These are phyloP conservation scores for Chaetophractus vellerosus DNA, from an alignment of 2,797 vertebrate genomes.

Conservation along the genomic window DNA sequence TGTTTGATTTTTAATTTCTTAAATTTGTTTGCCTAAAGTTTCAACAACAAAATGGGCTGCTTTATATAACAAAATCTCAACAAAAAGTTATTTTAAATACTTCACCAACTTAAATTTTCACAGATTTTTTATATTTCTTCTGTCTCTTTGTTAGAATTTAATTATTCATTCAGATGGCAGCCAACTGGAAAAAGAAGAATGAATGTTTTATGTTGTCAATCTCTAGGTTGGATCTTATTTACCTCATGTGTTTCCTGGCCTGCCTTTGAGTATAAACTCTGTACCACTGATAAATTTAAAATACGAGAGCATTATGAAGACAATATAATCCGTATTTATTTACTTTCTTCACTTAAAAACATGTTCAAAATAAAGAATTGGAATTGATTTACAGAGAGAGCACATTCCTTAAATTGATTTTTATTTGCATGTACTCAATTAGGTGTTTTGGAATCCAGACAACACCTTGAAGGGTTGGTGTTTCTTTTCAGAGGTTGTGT, in stretches of 20 bases:
- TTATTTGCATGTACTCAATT: background rate
- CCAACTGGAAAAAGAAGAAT: background rate
- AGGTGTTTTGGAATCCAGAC: background rate
- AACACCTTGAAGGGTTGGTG: background rate
- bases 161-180: background rate
- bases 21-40: conserved; percentile 1
- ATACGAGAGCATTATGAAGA: background rate
- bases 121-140: background rate
- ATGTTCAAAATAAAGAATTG: background rate
- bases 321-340: background rate
- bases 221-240: background rate
- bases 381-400: background rate
- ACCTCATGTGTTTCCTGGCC: background rate
- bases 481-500: background rate
- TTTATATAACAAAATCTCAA: conserved; percentile 42
- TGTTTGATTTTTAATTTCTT: background rate
- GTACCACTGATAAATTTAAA: background rate
- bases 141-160: background rate
- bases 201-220: background rate
- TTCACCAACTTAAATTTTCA: conserved; percentile 35
- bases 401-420: background rate
- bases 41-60: background rate
- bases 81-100: conserved; percentile 32
- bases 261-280: background rate
- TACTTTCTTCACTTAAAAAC: background rate